Evolutionary conservation across 2,888 invertebrate species (phyloP), one percentile per base, ranked within the genome.

Genomic region (Apomyelois bistriatella): DNA sequence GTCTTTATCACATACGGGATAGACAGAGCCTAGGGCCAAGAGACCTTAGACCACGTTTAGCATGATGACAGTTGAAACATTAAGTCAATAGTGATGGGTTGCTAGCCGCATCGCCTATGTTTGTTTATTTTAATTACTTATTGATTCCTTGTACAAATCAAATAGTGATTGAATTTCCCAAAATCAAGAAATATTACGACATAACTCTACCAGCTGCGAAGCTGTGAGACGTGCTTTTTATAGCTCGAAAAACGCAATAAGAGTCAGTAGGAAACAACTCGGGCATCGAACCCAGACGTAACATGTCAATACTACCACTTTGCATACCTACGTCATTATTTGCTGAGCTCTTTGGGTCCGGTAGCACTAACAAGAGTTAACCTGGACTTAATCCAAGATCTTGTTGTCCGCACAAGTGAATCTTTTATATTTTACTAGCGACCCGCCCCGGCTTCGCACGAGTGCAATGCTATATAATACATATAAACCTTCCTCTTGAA

Each of bases 241-340:
- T 75, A 69, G 65, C 56, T 48, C 16, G 61, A 64, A 69, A 76
- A 81, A 79, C 72, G 69, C 72, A 80, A 76, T 68, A 79, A 79
- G 75, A 74, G 75, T 65, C 75, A 72, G 70, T 66, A 79, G 79
- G 80, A 78, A 74, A 69, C 70, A 58, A 55, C 42, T 57, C 73
- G 86, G 84, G 60, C 85, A 84, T 79, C 82, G 88, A 87, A 85
- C 87, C 65, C 66, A 55, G 60, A 58, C 62, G 72, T 71, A 74
- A 82, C 85, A 81, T 85, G 85, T 88, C 88, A 87, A 82, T 83
- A 86, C 75, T 63, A 61, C 75, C 76, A 73, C 76, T 83, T 81
- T 83, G 83, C 86, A 86, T 86, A 74, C 62, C 84, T 79, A 86
- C 85, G 82, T 88, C 88, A 87, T 88, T 88, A 87, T 88, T 82